Evolutionary conservation across 2,113 vertebrate genomes (phyloP).

Genomic region (Mystacornis crossleyi): DNA sequence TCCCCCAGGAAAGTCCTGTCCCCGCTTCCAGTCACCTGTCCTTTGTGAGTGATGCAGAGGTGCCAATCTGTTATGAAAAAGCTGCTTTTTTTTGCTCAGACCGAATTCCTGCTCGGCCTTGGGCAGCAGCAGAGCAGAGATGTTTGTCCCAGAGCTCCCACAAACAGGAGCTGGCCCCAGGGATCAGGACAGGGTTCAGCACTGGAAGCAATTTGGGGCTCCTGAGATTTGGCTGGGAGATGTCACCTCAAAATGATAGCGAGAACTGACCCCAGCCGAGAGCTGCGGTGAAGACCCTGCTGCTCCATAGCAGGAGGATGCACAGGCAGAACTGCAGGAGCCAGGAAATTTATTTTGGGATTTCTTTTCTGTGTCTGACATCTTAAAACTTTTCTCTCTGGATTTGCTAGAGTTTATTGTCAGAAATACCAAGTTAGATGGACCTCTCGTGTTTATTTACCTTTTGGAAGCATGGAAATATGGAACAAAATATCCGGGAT

Average conservation of each 20-base stretch:
- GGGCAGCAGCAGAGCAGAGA: background rate
- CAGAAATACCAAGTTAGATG: background rate
- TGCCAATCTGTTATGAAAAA: background rate
- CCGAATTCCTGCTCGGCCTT: too few species aligned
- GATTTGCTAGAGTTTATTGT: background rate
- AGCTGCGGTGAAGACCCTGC: background rate
- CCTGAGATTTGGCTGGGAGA: background rate
- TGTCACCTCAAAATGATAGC: background rate
- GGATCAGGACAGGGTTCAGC: background rate
- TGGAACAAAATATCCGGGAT: background rate
- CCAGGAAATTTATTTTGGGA: background rate
- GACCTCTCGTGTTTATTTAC: rapidly evolving
- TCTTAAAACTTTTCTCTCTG: background rate
- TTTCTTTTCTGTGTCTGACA: background rate
- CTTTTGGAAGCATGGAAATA: background rate
- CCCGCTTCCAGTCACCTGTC: background rate
- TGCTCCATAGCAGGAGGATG: background rate
- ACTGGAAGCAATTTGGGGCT: background rate
- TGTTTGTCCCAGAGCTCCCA: background rate
- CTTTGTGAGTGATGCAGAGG: rapidly evolving
- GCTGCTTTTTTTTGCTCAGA: background rate
- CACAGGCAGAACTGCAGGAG: background rate
- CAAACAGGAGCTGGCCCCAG: rapidly evolving
- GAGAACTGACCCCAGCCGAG: background rate
- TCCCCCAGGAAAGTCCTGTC: background rate